Percentiles rank a stretch among this genome's conserved stretches.
These are phyloP conservation scores for Terrapene triunguis DNA, from an alignment of 2,113 vertebrate genomes.

Conservation along the genomic window DNA sequence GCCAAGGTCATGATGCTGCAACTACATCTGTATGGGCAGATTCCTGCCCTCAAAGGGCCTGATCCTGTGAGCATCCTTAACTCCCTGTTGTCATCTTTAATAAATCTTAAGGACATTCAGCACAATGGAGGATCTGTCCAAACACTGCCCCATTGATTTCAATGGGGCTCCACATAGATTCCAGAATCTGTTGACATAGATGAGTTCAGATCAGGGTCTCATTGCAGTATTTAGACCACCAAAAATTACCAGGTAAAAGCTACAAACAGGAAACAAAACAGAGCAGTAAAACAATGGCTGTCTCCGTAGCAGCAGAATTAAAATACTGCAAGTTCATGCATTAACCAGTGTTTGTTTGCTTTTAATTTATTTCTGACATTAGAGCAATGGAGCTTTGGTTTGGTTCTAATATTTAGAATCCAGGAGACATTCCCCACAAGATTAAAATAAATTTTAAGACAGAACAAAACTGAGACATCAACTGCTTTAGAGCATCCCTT, in stretches of 20 bases:
- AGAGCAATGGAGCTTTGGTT: background rate
- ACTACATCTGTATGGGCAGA: background rate
- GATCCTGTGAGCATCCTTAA: background rate
- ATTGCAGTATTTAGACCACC: background rate
- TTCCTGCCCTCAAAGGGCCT: background rate
- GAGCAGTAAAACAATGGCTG: background rate
- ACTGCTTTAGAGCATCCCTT: background rate
- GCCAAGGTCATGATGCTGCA: background rate
- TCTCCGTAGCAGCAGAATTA: background rate
- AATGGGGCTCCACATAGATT: background rate
- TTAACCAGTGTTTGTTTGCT: background rate
- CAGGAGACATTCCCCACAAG: background rate
- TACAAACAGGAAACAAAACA: background rate
- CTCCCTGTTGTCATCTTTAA: background rate
- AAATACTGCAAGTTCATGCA: background rate
- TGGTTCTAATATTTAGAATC: background rate
- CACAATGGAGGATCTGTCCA: background rate
- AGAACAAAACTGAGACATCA: background rate
- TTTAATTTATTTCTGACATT: background rate
- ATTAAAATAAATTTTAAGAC: background rate
- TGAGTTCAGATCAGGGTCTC: background rate
- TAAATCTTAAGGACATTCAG: background rate
- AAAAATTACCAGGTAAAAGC: background rate
- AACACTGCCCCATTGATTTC: background rate
- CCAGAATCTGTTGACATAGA: background rate